Percentiles rank a stretch among this genome's conserved stretches.
These are phyloP conservation scores for Astreopora myriophthalma DNA, from an alignment of 64 coral and sea anemone genomes.

Conservation along the genomic window DNA sequence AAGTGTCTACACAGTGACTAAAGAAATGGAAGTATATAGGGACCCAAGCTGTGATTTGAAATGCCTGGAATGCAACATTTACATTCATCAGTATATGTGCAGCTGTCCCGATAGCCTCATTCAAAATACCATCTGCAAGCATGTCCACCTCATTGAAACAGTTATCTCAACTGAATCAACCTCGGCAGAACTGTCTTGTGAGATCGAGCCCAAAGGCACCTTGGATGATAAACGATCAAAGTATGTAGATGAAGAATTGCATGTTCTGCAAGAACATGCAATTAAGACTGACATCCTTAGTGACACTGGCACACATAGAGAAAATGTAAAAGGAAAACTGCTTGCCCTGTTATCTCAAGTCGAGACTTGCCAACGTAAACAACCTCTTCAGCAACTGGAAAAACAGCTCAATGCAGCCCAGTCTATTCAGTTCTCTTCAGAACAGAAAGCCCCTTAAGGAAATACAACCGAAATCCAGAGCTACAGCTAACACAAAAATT, in stretches of 20 bases:
- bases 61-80: conserved; percentile 63
- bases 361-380: not conserved
- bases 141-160: conserved; percentile 53
- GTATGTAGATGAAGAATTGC: not conserved
- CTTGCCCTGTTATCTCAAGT: not conserved
- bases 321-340: not conserved
- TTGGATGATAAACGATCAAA: not conserved
- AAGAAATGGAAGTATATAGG: not conserved
- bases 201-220: not conserved
- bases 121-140: conserved; percentile 60
- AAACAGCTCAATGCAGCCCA: not conserved
- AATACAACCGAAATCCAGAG: not conserved
- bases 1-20: conserved; percentile 30
- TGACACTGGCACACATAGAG: not conserved
- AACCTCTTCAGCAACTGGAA: conserved; percentile 2
- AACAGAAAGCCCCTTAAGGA: not conserved
- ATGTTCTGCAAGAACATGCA: not conserved
- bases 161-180: not conserved
- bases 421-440: conserved; percentile 1
- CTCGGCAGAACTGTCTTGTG: not conserved
- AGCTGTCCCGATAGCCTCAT: conserved; percentile 63
- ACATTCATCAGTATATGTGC: conserved; percentile 49
- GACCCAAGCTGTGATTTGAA: conserved; percentile 31
- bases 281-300: not conserved
- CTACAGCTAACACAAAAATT: conserved; percentile 31